Base-by-base conservation (phyloP, 1,140 invertebrate genomes). In the Cydia fagiglandana region DNA sequence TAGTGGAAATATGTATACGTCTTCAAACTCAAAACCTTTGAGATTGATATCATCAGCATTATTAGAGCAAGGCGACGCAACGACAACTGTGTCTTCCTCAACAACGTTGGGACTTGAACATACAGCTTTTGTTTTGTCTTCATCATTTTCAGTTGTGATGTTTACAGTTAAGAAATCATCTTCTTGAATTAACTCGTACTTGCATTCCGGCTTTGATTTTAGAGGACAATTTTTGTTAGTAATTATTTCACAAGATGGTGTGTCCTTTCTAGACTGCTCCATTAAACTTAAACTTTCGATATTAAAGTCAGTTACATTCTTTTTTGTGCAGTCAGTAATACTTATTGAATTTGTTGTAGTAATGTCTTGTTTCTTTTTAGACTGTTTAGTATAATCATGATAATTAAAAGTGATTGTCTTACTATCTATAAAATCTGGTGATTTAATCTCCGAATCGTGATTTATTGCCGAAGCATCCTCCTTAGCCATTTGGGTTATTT, bases 1-100 rank as follows among this genome's bases (percentile, higher is more conserved):
- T 34, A 89, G 76, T n/a, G 86, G 85, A 79, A 90, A 88, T 9
- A 88, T 80, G 73, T 88, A 89, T 81, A 86, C 84, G 78, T 88
- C 83, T 80, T 85, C 80, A 78, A 85, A 86, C 41, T 85, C 83
- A 66, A 85, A 83, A 17, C 88, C 88, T 78, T 86, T 86, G 20
- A 61, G 56, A 61, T 61, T 76, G 86, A 81, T 74, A 86, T 76
- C 41, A 87, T 45, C 78, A 30, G 82, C 81, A 79, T 83, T 76
- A 80, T 79, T 68, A 80, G 76, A 73, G 75, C 64, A 20, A 64
- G 20, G 45, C 45, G 41, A 24, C 15, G 61, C 17, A 66, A 66
- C 38, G 12, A 68, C 28, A 10, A 70, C 47, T 56, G 20, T 28
- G 38, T 76, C 68, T 28, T 76, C 47, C 56, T 73, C 45, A 38